Evolutionary conservation across 2,113 vertebrate species (phyloP), one percentile per base, ranked within the genome.

Genomic region (Amphiprion percula): DNA sequence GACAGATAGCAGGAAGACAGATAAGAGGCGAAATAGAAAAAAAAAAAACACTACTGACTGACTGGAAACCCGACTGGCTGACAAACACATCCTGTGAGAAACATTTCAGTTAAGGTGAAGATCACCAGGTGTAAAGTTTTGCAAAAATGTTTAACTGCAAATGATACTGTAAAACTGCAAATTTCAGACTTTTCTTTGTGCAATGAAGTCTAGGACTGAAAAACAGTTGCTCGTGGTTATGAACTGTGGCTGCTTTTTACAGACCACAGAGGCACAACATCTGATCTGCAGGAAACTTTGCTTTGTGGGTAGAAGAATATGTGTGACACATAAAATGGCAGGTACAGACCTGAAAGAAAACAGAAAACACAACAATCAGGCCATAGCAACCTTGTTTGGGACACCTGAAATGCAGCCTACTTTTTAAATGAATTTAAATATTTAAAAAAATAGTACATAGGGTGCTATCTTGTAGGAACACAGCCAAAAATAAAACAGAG

Each of bases 11-110:
- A 56, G 65, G 26, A 53, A 75, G 69, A 75, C 55, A 73, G 84
- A 85, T 83, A 67, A 79, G 74, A 85, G 50, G 72, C 69, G 71
- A 83, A 81, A 80, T 21, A 14, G 55, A 81, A 62, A 0, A 65
- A 59, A 58, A 55, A 66, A 71, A 74, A 54, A 46, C 4, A n/a
- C 47, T 1, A n/a, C 47, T 1, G 53, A 69, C 69, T 52, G 54
- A 64, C 49, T 83, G 77, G 73, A 86, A 81, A 85, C 41, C 17
- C 1, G 1, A n/a, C 4, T 0, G 39, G 28, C 10, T 72, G 70
- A 76, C 28, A 77, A 68, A 60, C 50, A 70, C 73, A 61, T 79
- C 69, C 66, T 77, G 56, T 60, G 4, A 24, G 23, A 37, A 16
- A 65, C 5, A 1, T 6, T 74, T 71, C 16, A 55, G 37, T 62